Evolutionary conservation across 1,140 invertebrate species (phyloP).

Genomic region (Drosophila rhopaloa): DNA sequence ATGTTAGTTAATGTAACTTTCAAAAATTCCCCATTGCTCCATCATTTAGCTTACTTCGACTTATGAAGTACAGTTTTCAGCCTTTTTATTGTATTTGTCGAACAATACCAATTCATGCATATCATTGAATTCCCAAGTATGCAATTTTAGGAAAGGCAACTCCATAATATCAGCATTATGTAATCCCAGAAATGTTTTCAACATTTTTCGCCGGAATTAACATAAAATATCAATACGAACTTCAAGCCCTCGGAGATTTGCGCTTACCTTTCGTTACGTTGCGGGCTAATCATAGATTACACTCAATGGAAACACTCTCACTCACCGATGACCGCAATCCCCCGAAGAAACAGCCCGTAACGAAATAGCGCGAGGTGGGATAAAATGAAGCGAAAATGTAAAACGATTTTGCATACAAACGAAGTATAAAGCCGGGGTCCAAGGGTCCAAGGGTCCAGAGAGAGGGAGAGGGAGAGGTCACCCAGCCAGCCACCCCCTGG

Average conservation of each 20-base stretch:
- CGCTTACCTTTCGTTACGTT: slow-evolving; percentile 42
- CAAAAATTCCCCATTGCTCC: too few species aligned
- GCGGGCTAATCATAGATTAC: slow-evolving; percentile 50
- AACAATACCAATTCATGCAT: slow-evolving; percentile 1
- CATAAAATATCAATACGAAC: slow-evolving; percentile 50
- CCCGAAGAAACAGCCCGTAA: slow-evolving; percentile 43
- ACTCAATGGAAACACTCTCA: slow-evolving; percentile 26
- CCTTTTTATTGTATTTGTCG: background rate
- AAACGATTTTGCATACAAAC: slow-evolving; percentile 54
- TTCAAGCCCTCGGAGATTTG: slow-evolving; percentile 22
- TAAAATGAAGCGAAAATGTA: slow-evolving; percentile 54
- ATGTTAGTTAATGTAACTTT: too few species aligned
- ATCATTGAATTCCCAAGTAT: slow-evolving; percentile 13
- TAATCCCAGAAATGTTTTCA: background rate
- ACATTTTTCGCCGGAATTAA: slow-evolving; percentile 19
- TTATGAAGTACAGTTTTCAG: too few species aligned
- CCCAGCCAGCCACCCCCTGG: slow-evolving; percentile 6
- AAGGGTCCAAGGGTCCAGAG: slow-evolving; percentile 14
- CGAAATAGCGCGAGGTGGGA: slow-evolving; percentile 34
- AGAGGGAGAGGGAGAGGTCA: slow-evolving; percentile 13
- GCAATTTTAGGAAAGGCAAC: background rate
- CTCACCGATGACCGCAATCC: slow-evolving; percentile 27
- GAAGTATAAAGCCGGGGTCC: slow-evolving; percentile 35
- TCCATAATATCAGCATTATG: slow-evolving; percentile 17
- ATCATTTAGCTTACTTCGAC: too few species aligned